A percentile compares a stretch with the other conserved stretches of the same genome.
These are phyloP conservation scores for Andrena cerasifolii DNA, from an alignment of 1,140 invertebrate genomes.

Conservation along the genomic window DNA sequence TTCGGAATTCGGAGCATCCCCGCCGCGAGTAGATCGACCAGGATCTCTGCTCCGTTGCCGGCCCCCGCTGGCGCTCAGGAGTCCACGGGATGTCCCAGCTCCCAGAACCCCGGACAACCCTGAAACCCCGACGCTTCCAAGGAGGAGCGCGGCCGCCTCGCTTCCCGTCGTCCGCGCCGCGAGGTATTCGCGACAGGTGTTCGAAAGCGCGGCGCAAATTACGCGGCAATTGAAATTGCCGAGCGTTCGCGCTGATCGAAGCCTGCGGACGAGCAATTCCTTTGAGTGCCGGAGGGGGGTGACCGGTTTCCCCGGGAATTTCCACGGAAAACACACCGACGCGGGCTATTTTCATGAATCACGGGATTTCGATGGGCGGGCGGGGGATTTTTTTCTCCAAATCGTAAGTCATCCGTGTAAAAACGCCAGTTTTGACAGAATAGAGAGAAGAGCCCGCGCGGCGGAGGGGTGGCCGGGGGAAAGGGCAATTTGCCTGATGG, in stretches of 20 bases:
- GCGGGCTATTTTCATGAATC: constrained; percentile 51
- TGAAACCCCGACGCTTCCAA: background rate
- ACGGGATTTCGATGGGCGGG: constrained; percentile 45
- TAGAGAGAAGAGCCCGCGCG: constrained; percentile 31
- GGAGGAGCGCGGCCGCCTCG: no score
- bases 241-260: background rate
- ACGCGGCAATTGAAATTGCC: background rate
- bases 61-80: constrained; percentile 43
- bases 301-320: constrained; percentile 21
- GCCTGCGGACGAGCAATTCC: constrained; percentile 2
- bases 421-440: constrained; percentile 62
- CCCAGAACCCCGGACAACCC: constrained; percentile 12
- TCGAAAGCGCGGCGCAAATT: background rate
- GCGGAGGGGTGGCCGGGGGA: constrained; percentile 16
- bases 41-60: constrained; percentile 44
- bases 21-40: constrained; percentile 55
- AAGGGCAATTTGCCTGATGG: constrained; percentile 66
- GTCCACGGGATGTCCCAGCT: constrained; percentile 27
- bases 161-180: background rate
- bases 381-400: no score
- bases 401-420: constrained; percentile 61
- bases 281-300: constrained; percentile 13
- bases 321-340: background rate
- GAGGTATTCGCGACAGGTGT: background rate
- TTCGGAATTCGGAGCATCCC: constrained; percentile 67